These are phyloP conservation scores for Phaedon cochleariae DNA, from an alignment of 2,888 invertebrate genomes.

Conservation along the genomic window DNA sequence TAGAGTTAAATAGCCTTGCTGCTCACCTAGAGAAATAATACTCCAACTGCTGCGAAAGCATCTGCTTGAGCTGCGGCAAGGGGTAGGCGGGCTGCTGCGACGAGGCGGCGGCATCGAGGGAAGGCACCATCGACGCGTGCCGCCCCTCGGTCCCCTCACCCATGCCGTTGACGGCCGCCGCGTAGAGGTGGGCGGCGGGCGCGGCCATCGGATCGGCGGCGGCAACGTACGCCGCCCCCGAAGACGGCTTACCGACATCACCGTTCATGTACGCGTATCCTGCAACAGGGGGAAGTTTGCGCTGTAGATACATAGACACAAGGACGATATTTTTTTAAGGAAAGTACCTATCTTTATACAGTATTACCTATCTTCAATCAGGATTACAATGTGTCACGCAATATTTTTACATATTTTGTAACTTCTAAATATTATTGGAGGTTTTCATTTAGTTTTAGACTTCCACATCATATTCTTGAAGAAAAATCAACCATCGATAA, in stretches of 20 bases:
- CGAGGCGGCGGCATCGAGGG: conserved; percentile 58
- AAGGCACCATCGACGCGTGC: conserved; percentile 58
- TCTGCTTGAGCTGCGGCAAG: conserved; percentile 78
- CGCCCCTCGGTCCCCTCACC: conserved; percentile 60
- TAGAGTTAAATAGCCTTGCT: too few species aligned
- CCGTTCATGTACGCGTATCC: conserved; percentile 86
- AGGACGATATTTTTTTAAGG: too few species aligned
- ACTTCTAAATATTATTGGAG: too few species aligned
- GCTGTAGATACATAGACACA: background rate
- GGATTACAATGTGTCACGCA: too few species aligned
- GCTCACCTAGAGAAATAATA: conserved; percentile 87
- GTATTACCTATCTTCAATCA: too few species aligned
- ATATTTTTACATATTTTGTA: too few species aligned
- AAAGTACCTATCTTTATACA: too few species aligned
- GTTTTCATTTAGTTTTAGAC: too few species aligned
- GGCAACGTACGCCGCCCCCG: conserved; percentile 76
- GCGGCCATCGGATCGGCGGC: conserved; percentile 66
- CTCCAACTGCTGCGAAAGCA: conserved; percentile 84
- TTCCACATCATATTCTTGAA: too few species aligned
- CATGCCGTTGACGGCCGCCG: conserved; percentile 58
- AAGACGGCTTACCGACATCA: conserved; percentile 79
- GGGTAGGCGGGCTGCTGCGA: conserved; percentile 65
- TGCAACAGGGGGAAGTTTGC: conserved; percentile 54
- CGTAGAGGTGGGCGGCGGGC: conserved; percentile 42
- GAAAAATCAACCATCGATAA: too few species aligned